Base-by-base conservation (phyloP, 2,113 vertebrate species). In the Eurystomus gularis region DNA sequence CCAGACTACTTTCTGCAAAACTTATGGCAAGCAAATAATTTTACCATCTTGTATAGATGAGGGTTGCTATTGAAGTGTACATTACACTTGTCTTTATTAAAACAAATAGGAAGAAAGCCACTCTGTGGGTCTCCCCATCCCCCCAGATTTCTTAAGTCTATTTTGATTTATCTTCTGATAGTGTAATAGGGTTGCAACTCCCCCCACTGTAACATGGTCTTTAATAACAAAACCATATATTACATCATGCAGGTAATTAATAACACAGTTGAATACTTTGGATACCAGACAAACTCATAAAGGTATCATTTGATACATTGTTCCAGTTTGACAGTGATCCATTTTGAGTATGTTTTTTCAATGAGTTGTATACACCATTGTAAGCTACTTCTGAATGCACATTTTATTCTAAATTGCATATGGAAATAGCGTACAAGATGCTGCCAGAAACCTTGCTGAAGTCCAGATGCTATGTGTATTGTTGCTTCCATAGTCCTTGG, bases 401-500 rank as follows among this genome's bases (percentile, higher is more conserved):
- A 2, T 46, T 81, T 89, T 82, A 86, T 86, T 76, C 48, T 29
- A 40, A 88, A 58, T 84, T 86, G 39, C 9, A 51, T 70, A 35
- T 86, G 48, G 44, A 84, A 78, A 71, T 60, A 84, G 39, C 39
- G 21, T 3, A 3, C 62, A 17, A 52, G 65, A 75, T 86, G 72
- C 68, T 96, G 49, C 92, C 88, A 88, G 55, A 73, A 75, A 23
- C 51, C 48, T 84, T 94, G 77, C 57, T 82, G 72, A 86, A 93
- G 35, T 87, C 69, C 73, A 87, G 73, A 82, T 93, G 77, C 65
- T 94, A 17, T 39, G 48, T 26, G 17, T 42, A 8, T 51, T 89
- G 65, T 19, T 91, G 72, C 73, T 76, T 94, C 73, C 21, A 2
- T 84, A 21, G 78, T 73, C 39, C 18, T 91, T 89, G 77, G 42